Base-by-base conservation (phyloP, 2,888 invertebrate genomes). In the Anarsia innoxiella region DNA sequence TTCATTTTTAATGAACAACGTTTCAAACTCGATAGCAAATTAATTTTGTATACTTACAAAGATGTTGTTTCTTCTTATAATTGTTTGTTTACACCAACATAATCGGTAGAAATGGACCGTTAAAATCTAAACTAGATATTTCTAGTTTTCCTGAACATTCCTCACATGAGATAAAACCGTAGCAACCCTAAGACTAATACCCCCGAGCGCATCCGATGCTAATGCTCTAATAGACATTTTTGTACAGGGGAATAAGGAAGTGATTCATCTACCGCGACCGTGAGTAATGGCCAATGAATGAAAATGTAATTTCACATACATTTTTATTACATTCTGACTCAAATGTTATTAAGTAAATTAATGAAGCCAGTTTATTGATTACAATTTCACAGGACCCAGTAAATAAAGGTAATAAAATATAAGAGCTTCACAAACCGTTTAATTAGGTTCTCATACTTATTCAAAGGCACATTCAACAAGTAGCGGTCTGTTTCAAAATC, bases 391-490 rank as follows among this genome's bases (percentile, higher is more conserved):
- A 25, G 2, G 13, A n/a, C 23, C 52, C 59, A n/a, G n/a, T n/a
- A n/a, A n/a, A n/a, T n/a, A n/a, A n/a, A n/a, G n/a, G n/a, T n/a
- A n/a, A n/a, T n/a, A n/a, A n/a, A n/a, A n/a, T n/a, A n/a, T n/a
- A n/a, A n/a, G n/a, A n/a, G n/a, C n/a, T n/a, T n/a, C n/a, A n/a
- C n/a, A n/a, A n/a, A n/a, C n/a, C n/a, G n/a, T n/a, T n/a, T 69
- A 76, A 74, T 74, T 74, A 69, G 62, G 56, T 55, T 50, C 48
- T 51, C 61, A 61, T 71, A 65, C 69, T 69, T 65, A 73, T 68
- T 73, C 68, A 74, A 60, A 65, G 64, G 62, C 53, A 62, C 71
- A 61, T 66, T 77, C 78, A 80, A 78, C 76, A 77, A 78, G 78
- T 79, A 56, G 68, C 55, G 42, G 46, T 57, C 56, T 51, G 62